Evolutionary conservation across 2,113 vertebrate genomes (phyloP).

Genomic region (Actenoides hombroni): DNA sequence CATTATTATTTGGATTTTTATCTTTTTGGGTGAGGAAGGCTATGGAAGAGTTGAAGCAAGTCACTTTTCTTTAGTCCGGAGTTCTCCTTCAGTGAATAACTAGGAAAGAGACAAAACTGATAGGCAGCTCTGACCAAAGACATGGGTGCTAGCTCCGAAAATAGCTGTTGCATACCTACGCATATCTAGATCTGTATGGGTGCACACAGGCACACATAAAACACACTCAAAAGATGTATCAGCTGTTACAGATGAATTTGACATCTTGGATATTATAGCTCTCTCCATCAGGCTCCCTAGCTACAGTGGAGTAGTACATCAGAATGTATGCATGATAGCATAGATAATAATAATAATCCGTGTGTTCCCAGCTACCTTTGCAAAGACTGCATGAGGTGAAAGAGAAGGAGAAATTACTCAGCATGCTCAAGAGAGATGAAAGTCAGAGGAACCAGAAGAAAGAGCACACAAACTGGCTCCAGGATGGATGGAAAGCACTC

Average conservation of each 20-base stretch:
- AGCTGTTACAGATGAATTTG: not conserved
- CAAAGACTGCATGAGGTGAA: not conserved
- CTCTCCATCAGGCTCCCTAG: not conserved
- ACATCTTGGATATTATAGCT: not conserved
- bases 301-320: not conserved
- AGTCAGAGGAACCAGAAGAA: not conserved
- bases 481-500: not conserved
- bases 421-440: not conserved
- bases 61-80: not conserved
- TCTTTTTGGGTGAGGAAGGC: not conserved
- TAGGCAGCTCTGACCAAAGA: not conserved
- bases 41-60: not conserved
- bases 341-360: not conserved
- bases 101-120: not conserved
- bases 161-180: not conserved
- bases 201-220: not conserved
- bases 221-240: not conserved
- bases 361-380: not conserved
- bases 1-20: not conserved
- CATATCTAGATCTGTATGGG: not conserved
- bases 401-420: not conserved
- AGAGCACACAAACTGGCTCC: not conserved
- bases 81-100: not conserved
- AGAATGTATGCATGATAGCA: not conserved
- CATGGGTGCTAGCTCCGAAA: not conserved